phyloP scores from a whole-genome alignment of 1,140 invertebrate species.

The Charaxes varanes region DNA sequence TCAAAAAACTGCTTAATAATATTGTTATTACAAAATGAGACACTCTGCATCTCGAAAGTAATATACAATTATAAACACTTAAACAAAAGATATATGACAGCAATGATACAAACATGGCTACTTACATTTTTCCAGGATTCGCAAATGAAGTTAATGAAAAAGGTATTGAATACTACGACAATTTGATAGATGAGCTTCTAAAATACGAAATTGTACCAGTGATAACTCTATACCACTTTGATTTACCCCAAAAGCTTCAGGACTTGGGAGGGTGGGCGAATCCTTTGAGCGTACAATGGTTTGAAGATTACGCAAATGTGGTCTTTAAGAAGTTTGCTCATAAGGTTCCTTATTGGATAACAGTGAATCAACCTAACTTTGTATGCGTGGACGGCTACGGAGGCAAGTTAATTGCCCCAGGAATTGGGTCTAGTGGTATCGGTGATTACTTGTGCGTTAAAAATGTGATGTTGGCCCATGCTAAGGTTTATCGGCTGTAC shows the following conservation, averaged over 20 bases:
- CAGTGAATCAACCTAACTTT: constrained; percentile 63
- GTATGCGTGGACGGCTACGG: constrained; percentile 51
- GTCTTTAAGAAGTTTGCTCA: constrained; percentile 64
- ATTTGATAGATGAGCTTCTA: constrained; percentile 68
- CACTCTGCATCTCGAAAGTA: too few relatives aligned
- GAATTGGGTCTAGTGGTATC: constrained; percentile 43
- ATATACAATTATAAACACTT: too few relatives aligned
- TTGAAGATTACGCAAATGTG: constrained; percentile 69
- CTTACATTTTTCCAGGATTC: constrained; percentile 19
- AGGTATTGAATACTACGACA: constrained; percentile 74
- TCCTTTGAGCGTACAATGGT: constrained; percentile 55
- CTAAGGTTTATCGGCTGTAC: constrained; percentile 63
- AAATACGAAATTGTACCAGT: constrained; percentile 48
- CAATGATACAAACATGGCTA: neutral
- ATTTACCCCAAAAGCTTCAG: constrained; percentile 40
- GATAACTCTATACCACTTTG: constrained; percentile 47
- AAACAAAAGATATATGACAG: too few relatives aligned
- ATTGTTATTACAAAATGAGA: too few relatives aligned
- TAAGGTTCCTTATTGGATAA: constrained; percentile 58
- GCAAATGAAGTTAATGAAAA: constrained; percentile 62
- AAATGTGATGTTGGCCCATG: constrained; percentile 73
- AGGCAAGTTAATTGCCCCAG: constrained; percentile 34
- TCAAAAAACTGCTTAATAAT: too few relatives aligned
- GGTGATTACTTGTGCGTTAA: constrained; percentile 74
- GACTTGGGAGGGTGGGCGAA: constrained; percentile 39